Evolutionary conservation across 1,140 invertebrate species (phyloP).

Genomic region (Nomia melanderi): DNA sequence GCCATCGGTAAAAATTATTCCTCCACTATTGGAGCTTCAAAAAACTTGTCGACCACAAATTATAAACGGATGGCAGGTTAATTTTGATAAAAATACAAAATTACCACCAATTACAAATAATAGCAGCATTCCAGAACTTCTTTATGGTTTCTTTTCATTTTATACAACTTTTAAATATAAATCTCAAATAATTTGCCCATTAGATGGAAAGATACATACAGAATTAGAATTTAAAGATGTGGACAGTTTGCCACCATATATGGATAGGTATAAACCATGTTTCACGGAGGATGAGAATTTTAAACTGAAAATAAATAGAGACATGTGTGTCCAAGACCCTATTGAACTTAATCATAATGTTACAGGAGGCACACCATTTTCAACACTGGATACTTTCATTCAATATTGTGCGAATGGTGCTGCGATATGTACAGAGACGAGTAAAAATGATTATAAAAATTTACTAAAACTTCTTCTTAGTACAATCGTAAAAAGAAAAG

Average conservation of each 20-base stretch:
- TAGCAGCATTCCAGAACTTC: conserved; percentile 76
- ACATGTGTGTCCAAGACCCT: conserved; percentile 84
- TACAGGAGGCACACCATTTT: conserved; percentile 66
- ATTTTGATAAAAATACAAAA: conserved; percentile 70
- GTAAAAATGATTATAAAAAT: conserved; percentile 52
- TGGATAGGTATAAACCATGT: conserved; percentile 78
- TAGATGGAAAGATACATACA: conserved; percentile 78
- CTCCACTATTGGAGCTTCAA: conserved; percentile 77
- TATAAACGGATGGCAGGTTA: conserved; percentile 80
- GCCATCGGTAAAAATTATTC: conserved; percentile 75
- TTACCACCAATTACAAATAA: conserved; percentile 50
- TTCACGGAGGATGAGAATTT: conserved; percentile 65
- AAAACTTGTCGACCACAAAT: conserved; percentile 56
- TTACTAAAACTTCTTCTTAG: conserved; percentile 56
- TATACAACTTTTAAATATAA: conserved; percentile 81
- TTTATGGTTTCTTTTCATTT: conserved; percentile 84
- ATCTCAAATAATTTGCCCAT: conserved; percentile 80
- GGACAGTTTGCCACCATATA: conserved; percentile 73
- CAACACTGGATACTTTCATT: conserved; percentile 59
- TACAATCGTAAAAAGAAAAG: background rate
- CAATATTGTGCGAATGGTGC: conserved; percentile 57
- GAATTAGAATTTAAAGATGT: conserved; percentile 76
- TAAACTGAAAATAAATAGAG: conserved; percentile 67
- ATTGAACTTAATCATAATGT: conserved; percentile 83
- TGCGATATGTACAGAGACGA: conserved; percentile 53